Base-by-base conservation (phyloP, 2,888 invertebrate genomes). In the Amphimallon solstitiale region DNA sequence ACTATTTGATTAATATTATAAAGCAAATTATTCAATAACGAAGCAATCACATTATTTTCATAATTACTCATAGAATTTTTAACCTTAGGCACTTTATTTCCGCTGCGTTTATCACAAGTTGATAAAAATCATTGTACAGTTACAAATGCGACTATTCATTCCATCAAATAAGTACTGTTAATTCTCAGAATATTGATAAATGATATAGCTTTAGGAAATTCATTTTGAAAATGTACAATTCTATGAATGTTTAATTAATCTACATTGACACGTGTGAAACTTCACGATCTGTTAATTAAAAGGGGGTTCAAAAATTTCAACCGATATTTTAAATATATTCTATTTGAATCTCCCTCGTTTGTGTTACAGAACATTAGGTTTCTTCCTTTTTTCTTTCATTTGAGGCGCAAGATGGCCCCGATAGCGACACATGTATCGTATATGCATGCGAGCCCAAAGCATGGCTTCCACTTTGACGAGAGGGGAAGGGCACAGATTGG, bases 341-440 rank as follows among this genome's bases (percentile, higher is more conserved):
- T 6, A 38, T 49, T 64, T 56, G 54, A 56, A 64, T 56, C 45
- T 64, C 64, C 43, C 64, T 64, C 46, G 43, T 9, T 29, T 15
- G n/a, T n/a, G 45, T 14, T 59, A 29, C 15, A 38, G 2, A 59
- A 43, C 17, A 45, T 43, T 45, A 14, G 9, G 29, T 45, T 60
- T 48, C 34, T 64, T 35, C 23, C 23, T 40, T 54, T 54, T 40
- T 49, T 38, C 23, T 14, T 40, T 54, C 46, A 29, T 49, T 38
- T 17, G 56, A 37, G 23, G 23, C 54, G 15, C 46, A 64, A 64
- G 43, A 56, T 64, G 64, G 64, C 64, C 64, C 52, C 64, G 52
- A 43, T 29, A 35, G 49, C 46, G 54, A 48, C 64, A 64, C 21
- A 46, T 52, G 29, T 52, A 37, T 29, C 35, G 35, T 15, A 59